phyloP scores from a whole-genome alignment of 2,113 vertebrate species.

The Embiotoca jacksoni region DNA sequence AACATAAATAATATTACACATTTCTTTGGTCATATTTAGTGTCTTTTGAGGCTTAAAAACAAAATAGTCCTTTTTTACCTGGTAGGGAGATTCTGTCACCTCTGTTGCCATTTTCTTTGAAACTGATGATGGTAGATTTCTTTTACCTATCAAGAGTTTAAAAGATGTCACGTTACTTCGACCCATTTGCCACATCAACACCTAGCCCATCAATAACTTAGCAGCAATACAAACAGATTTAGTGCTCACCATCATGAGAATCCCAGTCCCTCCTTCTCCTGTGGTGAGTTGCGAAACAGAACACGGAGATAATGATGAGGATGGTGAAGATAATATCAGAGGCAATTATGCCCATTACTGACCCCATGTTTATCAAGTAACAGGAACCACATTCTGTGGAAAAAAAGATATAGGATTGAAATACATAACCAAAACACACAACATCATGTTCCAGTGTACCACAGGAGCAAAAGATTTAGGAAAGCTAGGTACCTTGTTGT shows the following conservation, averaged over 20 bases:
- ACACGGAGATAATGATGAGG: slow-evolving; percentile 78
- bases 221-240: not conserved
- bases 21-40: not conserved
- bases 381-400: slow-evolving; percentile 80
- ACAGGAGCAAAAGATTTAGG: not conserved
- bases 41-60: not conserved
- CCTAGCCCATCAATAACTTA: not conserved
- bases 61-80: slow-evolving; percentile 68
- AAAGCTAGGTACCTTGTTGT: slow-evolving; percentile 71
- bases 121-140: slow-evolving; percentile 32
- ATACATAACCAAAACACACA: not conserved
- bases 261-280: slow-evolving; percentile 62
- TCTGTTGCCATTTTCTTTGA: slow-evolving; percentile 72
- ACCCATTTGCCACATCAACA: not conserved
- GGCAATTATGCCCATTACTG: slow-evolving; percentile 74
- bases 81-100: slow-evolving; percentile 82
- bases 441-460: not conserved
- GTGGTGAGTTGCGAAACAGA: slow-evolving; percentile 71
- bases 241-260: slow-evolving; percentile 57
- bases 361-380: slow-evolving; percentile 75
- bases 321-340: slow-evolving; percentile 83
- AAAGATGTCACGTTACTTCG: not conserved
- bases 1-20: not conserved
- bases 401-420: slow-evolving; percentile 6
- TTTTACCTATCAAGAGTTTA: slow-evolving; percentile 43